Conservation (phyloP, 2,888 invertebrate species). For the Cerastis rubricosa region DNA sequence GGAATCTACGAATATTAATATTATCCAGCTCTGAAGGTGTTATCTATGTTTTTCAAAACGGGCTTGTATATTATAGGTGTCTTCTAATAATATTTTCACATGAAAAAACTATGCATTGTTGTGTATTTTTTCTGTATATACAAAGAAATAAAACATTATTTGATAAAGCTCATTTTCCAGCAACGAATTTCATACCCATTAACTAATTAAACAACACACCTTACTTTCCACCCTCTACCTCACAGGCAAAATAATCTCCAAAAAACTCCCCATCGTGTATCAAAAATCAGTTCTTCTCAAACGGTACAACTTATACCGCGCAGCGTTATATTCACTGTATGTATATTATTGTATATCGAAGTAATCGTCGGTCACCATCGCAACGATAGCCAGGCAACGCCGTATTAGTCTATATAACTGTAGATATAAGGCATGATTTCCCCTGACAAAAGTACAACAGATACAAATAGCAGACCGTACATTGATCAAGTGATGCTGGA, state of each 20-base stretch:
- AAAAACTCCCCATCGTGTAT: slow-evolving; percentile 1
- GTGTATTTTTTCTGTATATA: background rate
- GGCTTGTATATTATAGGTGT: background rate
- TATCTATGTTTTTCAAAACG: background rate
- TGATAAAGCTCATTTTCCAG: background rate
- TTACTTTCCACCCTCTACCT: background rate
- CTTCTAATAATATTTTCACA: background rate
- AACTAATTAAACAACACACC: background rate
- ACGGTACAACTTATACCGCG: slow-evolving; percentile 53
- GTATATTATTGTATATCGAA: slow-evolving; percentile 52
- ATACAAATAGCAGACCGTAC: slow-evolving; percentile 81
- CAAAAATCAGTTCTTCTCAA: slow-evolving; percentile 56
- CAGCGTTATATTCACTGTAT: slow-evolving; percentile 61
- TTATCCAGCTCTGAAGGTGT: background rate
- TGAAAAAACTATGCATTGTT: too few relatives aligned
- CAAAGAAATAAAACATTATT: background rate
- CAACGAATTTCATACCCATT: background rate
- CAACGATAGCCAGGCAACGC: slow-evolving; percentile 86
- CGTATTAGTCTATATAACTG: slow-evolving; percentile 80
- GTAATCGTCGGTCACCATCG: slow-evolving; percentile 85
- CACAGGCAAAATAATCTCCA: background rate
- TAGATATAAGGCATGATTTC: slow-evolving; percentile 86
- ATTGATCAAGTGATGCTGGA: slow-evolving; percentile 56
- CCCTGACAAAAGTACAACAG: slow-evolving; percentile 84
- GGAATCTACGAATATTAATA: background rate